Evolutionary conservation across 1,140 invertebrate species (phyloP), one percentile per base, ranked within the genome.

Genomic region (Glossosoma conforme): DNA sequence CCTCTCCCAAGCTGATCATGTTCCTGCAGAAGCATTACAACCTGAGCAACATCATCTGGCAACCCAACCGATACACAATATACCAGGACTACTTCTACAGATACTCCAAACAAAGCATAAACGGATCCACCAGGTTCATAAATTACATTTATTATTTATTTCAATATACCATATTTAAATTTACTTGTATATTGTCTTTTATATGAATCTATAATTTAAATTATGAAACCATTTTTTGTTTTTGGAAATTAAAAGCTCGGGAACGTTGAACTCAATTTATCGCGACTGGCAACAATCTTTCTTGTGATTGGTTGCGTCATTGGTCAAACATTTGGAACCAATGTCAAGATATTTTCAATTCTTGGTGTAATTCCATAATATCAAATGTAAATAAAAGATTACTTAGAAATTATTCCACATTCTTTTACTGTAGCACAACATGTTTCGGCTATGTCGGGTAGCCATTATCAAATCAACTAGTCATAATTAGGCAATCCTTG

Each of bases 51-150:
- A 38, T 36, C 1, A 49, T 58, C 15, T 52, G 52, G 45, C 56
- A 54, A 15, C 56, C 56, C 21, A 58, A 58, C 37, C 42, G 56
- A 32, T 58, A 52, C 20, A 52, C 52, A 8, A 52, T 58, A n/a
- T 58, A 58, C 47, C 47, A 28, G 52, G 38, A 58, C 24, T 58
- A 52, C 44, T 58, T 58, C 25, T 42, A 52, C 41, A 45, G 37
- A 30, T 52, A 52, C 36, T 46, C 43, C 2, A 38, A 52, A 14
- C 28, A 43, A 42, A 14, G 22, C 17, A 52, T 20, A 14, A 52
- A 46, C n/a, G 17, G 43, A 30, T 17, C 21, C 2, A 28, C 49
- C 37, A 52, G 50, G 50, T 52, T 45, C 45, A 18, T 11, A 14
- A 15, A 17, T 6, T 48, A 40, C 22, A 17, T 45, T 14, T 5